phyloP scores from a whole-genome alignment of 2,113 vertebrate genomes.

The Podarcis raffonei region DNA sequence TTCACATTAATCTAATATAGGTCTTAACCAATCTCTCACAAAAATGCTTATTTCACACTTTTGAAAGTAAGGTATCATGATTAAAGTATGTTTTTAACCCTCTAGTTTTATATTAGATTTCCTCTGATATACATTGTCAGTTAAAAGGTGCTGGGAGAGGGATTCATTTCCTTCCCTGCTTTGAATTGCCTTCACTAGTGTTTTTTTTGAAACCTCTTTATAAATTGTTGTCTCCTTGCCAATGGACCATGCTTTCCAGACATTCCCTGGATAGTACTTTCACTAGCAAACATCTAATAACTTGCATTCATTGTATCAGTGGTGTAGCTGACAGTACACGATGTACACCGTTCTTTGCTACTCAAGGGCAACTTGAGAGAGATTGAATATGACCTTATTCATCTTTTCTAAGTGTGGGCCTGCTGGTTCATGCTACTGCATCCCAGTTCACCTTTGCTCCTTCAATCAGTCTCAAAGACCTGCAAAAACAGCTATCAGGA shows the following conservation, averaged over 20 bases:
- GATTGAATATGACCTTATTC: background rate
- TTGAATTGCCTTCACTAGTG: background rate
- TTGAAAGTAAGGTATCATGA: background rate
- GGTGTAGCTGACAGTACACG: background rate
- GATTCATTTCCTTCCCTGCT: too few relatives aligned
- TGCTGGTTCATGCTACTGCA: background rate
- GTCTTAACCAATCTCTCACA: background rate
- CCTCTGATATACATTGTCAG: background rate
- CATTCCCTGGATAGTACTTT: background rate
- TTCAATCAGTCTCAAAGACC: background rate
- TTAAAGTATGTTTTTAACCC: background rate
- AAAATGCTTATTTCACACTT: background rate
- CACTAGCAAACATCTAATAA: background rate
- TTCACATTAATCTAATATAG: conserved; percentile 24
- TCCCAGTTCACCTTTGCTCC: background rate
- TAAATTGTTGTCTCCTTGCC: background rate
- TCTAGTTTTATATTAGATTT: background rate
- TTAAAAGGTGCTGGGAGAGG: background rate
- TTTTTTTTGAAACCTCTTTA: background rate
- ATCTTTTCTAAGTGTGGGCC: background rate
- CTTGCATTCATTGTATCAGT: background rate
- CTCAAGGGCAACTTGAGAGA: background rate
- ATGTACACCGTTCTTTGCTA: background rate
- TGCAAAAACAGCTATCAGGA: background rate
- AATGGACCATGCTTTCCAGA: background rate